These are phyloP conservation scores for Drosophila chauvacae DNA, from an alignment of 1,140 invertebrate species.

Conservation along the genomic window DNA sequence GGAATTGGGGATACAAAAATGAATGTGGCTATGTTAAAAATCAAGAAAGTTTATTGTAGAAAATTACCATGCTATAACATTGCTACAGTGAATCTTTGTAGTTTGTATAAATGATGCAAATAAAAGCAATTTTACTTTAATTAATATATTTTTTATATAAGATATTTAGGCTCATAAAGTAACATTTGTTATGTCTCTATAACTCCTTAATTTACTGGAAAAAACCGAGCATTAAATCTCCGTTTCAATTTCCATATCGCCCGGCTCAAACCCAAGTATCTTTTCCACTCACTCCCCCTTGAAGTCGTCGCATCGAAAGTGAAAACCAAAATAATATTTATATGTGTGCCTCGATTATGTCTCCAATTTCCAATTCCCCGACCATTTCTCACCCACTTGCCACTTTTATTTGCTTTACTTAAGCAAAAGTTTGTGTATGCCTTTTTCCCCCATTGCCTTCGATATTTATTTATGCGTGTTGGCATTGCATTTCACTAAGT, in stretches of 20 bases:
- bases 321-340: conserved; percentile 53
- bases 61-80: not conserved
- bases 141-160: no score
- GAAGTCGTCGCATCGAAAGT: conserved; percentile 35
- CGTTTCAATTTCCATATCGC: not conserved
- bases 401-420: conserved; percentile 36
- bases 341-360: conserved; percentile 50
- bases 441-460: conserved; percentile 2
- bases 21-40: not conserved
- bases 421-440: conserved; percentile 25
- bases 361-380: conserved; percentile 40
- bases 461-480: conserved; percentile 69
- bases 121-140: no score
- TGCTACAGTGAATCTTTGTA: not conserved
- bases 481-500: conserved; percentile 75
- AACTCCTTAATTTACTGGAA: not conserved
- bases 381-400: conserved; percentile 25
- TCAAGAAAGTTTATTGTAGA: not conserved
- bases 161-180: no score
- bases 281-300: conserved; percentile 2
- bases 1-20: not conserved
- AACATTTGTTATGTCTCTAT: not conserved
- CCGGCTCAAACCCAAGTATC: not conserved
- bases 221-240: not conserved
- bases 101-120: not conserved